Evolutionary conservation across 2,113 vertebrate species (phyloP).

Genomic region (Muntiacus muntjak): DNA sequence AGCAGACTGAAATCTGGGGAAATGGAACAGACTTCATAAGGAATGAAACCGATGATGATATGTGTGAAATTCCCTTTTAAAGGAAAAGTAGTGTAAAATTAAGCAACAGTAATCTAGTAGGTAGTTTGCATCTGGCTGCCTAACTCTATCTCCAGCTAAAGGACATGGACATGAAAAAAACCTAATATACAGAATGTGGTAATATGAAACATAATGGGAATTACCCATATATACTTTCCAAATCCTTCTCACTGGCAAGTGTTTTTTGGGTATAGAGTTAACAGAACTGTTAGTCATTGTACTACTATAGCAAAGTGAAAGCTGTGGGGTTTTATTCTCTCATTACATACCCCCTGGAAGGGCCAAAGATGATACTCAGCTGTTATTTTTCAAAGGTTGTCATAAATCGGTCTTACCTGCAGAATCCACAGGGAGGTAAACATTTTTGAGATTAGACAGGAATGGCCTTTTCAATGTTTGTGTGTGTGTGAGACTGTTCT

Average conservation of each 20-base stretch:
- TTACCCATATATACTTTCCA: neutral
- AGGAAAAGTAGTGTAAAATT: neutral
- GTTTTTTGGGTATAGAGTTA: neutral
- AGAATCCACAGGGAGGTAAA: neutral
- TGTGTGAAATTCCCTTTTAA: neutral
- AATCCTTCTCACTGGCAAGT: neutral
- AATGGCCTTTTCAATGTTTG: neutral
- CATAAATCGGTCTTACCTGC: neutral
- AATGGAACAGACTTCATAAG: neutral
- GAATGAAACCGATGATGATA: neutral
- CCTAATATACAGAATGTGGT: neutral
- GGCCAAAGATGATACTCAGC: neutral
- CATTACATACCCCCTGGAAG: neutral
- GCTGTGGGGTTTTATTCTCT: neutral
- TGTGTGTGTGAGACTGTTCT: neutral
- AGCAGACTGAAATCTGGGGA: neutral
- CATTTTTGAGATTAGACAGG: neutral
- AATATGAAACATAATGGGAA: neutral
- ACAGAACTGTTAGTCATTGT: neutral
- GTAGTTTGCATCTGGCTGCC: neutral
- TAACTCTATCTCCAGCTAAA: neutral
- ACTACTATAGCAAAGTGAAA: neutral
- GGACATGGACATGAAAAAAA: slow-evolving; percentile 10
- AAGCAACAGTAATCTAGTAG: neutral
- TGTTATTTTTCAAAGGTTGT: neutral